phyloP scores from a whole-genome alignment of 2,888 invertebrate species.

The Xestia ashworthii region DNA sequence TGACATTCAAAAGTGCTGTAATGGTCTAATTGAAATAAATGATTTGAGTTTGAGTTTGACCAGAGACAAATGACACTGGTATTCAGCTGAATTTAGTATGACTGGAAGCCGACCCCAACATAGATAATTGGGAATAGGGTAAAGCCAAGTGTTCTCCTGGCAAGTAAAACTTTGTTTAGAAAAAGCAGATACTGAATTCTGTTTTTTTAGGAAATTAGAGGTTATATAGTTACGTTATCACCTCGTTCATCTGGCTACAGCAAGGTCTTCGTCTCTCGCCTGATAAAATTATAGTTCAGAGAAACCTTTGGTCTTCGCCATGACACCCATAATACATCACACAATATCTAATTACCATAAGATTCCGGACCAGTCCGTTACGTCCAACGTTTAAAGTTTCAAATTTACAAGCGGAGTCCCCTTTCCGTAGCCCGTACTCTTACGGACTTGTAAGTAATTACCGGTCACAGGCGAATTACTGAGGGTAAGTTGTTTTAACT shows the following conservation, averaged over 20 bases:
- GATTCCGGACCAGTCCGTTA: constrained; percentile 40
- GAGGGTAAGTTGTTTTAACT: constrained; percentile 71
- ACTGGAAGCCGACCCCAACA: no score
- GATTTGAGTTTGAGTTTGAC: no score
- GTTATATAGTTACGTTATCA: no score
- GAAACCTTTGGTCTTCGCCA: background rate
- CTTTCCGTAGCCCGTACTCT: constrained; percentile 62
- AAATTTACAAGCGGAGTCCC: constrained; percentile 63
- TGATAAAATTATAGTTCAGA: constrained; percentile 6
- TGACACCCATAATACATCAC: constrained; percentile 9
- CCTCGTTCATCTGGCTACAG: no score
- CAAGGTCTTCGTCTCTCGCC: background rate
- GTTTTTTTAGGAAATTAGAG: background rate
- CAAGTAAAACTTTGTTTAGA: background rate
- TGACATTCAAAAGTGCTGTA: no score
- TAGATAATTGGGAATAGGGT: no score
- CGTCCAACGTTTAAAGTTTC: constrained; percentile 65
- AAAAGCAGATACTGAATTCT: background rate
- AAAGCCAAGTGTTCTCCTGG: no score
- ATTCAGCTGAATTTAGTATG: no score
- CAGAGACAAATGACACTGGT: no score
- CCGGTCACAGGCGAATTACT: constrained; percentile 69
- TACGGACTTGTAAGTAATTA: constrained; percentile 65
- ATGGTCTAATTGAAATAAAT: no score
- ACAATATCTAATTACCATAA: constrained; percentile 57